Percentiles rank a stretch among this genome's conserved stretches.
Conservation (phyloP, 2,113 vertebrate genomes). For the Typhlomys cinereus region DNA sequence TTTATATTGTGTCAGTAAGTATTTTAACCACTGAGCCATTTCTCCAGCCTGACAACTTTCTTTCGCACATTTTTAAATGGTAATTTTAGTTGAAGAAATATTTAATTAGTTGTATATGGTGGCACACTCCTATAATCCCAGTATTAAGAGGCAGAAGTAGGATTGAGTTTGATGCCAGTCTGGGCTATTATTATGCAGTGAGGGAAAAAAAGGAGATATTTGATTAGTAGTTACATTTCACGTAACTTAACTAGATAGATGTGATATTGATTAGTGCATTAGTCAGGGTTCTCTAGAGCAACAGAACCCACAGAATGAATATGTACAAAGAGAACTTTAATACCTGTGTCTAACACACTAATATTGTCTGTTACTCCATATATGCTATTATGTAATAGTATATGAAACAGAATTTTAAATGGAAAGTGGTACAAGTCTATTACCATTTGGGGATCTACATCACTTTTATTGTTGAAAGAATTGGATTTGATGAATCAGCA, state of each 20-base stretch:
- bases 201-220: background rate
- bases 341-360: no score
- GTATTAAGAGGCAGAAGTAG: background rate
- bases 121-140: background rate
- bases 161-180: background rate
- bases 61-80: background rate
- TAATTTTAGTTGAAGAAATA: slow-evolving; percentile 29
- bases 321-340: no score
- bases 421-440: background rate
- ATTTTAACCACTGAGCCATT: no score
- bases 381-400: background rate
- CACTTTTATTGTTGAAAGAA: no score
- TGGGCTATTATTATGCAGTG: no score
- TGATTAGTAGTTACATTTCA: background rate
- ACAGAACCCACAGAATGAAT: no score
- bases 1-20: no score
- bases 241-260: background rate
- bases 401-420: background rate
- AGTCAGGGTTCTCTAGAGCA: no score
- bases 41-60: no score
- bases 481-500: background rate
- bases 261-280: no score
- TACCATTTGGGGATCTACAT: background rate
- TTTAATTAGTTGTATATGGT: background rate
- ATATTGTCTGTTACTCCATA: no score